Evolutionary conservation across 2,797 vertebrate species (phyloP), one percentile per base, ranked within the genome.

Genomic region (Toxotes lorentzi): DNA sequence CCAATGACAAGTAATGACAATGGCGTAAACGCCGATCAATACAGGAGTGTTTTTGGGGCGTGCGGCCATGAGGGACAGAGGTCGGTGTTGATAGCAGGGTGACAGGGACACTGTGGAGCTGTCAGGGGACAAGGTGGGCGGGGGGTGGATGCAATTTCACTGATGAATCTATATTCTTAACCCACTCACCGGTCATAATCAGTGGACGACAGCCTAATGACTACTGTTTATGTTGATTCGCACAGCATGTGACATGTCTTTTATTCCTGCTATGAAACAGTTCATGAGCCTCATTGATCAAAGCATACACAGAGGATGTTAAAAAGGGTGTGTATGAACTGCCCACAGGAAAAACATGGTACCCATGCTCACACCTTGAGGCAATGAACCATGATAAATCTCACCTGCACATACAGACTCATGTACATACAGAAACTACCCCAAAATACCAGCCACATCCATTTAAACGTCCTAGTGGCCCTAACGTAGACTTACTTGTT

Each of bases 1-100:
- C 73, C 75, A 79, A 82, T 81, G 84, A 87, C 81, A 79, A 84
- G 75, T 75, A 88, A 86, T 78, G 79, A 88, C 84, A 85, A 60
- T 54, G 63, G 66, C 21, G 27, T 83, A 53, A 85, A 84, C 14
- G 0, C 41, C 1, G 10, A 88, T 89, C 80, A 4, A 91, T 89
- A 74, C 5, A 1, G 30, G 69, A 81, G 70, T 77, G 73, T 66
- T 79, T 82, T 76, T 62, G 56, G 78, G 78, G 17, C 5, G 43
- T 10, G 43, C 17, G 11, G 35, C 61, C 70, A 63, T 41, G 30
- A 72, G n/a, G 69, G 73, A 74, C 43, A 32, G 58, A 77, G 71
- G 76, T n/a, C 24, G 0, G 48, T 56, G 76, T 61, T 86, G 78
- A 87, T 60, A 58, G 81, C 70, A 63, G 73, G 64, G 63, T 80